Evolutionary conservation across 2,888 invertebrate species (phyloP).

Genomic region (Ophioninae sp.): DNA sequence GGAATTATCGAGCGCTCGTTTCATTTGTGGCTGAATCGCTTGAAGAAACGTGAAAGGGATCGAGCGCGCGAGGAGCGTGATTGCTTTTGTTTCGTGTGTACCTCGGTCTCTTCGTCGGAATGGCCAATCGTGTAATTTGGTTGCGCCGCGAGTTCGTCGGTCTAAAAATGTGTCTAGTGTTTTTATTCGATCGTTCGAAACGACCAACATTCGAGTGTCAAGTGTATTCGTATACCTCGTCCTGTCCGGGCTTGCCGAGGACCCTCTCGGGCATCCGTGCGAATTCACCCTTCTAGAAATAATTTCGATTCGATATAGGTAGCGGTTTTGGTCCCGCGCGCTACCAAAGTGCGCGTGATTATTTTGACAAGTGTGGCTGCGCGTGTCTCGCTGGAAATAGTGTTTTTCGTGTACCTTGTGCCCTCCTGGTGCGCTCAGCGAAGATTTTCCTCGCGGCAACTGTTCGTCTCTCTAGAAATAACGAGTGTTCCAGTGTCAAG

Average conservation of each 20-base stretch:
- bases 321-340: background rate
- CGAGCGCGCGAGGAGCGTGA: too few species aligned
- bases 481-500: constrained; percentile 16
- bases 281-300: constrained; percentile 63
- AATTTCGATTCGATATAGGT: constrained; percentile 34
- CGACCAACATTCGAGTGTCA: constrained; percentile 20
- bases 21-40: background rate
- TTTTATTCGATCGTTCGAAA: background rate
- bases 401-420: constrained; percentile 68
- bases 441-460: constrained; percentile 68
- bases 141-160: constrained; percentile 67
- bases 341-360: constrained; percentile 12
- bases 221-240: constrained; percentile 68
- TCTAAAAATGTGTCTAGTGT: constrained; percentile 52
- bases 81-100: constrained; percentile 62
- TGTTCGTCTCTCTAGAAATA: constrained; percentile 65
- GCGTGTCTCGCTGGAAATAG: background rate
- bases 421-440: constrained; percentile 67
- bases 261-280: constrained; percentile 62
- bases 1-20: background rate
- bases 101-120: constrained; percentile 67
- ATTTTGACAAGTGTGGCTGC: background rate
- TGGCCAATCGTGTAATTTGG: constrained; percentile 69
- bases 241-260: constrained; percentile 64
- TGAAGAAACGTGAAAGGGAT: background rate